Percentiles rank a stretch among this genome's conserved stretches.
phyloP scores from a whole-genome alignment of 2,113 vertebrate genomes.

The Paramormyrops kingsleyae region DNA sequence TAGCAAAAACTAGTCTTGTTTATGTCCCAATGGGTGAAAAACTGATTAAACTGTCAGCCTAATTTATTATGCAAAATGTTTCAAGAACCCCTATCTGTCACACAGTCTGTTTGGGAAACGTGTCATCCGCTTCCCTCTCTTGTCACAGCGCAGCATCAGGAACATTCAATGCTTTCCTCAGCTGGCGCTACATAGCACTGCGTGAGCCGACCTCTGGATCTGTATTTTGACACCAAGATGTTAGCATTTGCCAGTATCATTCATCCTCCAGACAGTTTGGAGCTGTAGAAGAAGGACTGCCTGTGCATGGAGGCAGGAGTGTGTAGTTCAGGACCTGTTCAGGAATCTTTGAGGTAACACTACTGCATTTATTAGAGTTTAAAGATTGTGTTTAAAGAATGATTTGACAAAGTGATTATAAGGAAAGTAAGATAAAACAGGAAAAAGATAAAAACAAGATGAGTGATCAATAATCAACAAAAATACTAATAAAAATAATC shows the following conservation, averaged over 20 bases:
- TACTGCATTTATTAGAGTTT: not conserved
- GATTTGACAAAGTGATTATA: not conserved
- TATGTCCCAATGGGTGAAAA: conserved; percentile 1
- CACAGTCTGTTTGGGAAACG: not conserved
- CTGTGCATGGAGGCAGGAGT: not conserved
- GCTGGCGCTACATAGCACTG: not conserved
- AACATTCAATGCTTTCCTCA: not conserved
- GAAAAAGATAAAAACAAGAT: not conserved
- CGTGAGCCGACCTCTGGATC: not conserved
- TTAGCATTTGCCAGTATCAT: not conserved
- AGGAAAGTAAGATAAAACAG: not conserved
- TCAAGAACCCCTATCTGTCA: not conserved
- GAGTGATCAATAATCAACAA: not conserved
- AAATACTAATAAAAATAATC: not conserved
- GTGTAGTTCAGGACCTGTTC: not conserved
- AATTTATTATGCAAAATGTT: not conserved
- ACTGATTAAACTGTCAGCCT: conserved; percentile 15
- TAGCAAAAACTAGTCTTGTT: conserved; percentile 11
- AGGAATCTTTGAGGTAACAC: not conserved
- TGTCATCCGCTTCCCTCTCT: not conserved
- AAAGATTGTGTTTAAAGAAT: not conserved
- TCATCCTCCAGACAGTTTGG: not conserved
- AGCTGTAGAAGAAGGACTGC: not conserved
- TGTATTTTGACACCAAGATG: not conserved
- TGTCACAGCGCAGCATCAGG: not conserved